Base-by-base conservation (phyloP, 2,888 invertebrate genomes). In the Graphium colonna region DNA sequence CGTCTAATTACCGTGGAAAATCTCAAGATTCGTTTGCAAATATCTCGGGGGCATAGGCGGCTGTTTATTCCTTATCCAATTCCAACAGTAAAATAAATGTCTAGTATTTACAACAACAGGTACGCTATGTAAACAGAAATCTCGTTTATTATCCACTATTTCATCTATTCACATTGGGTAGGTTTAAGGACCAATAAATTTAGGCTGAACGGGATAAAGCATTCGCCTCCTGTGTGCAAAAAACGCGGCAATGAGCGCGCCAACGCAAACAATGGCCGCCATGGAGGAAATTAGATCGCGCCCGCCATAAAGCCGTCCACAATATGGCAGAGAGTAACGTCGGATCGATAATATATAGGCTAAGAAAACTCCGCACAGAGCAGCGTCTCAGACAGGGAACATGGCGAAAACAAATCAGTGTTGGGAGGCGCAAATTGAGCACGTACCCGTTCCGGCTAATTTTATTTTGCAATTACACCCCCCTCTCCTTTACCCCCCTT, bases 401-500 rank as follows among this genome's bases (percentile, higher is more conserved):
- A 77, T 73, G 78, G 75, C 74, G 72, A 86, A 89, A 88, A 88
- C 89, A 89, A 89, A 89, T 89, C 89, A 87, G 86, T 76, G 83
- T 79, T 68, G 84, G 86, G 86, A 84, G 87, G 87, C 87, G 85
- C 83, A 87, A 89, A 88, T 89, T 88, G 88, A 86, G 87, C 88
- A 89, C 89, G 89, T 89, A 88, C 84, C 88, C 84, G 85, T 87
- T 87, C 86, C 75, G 82, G 87, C 89, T 89, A 89, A 89, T 89
- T 89, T 89, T 89, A 89, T 89, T 89, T 89, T 87, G 89, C 89
- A 89, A 89, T 89, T 89, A 89, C 88, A 81, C 85, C 86, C 84
- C 74, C 63, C 63, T 62, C 61, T 63, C 58, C 61, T 60, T 51
- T 60, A 53, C 57, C 41, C 71, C 63, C 65, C 65, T 60, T 28